Evolutionary conservation across 2,888 invertebrate species (phyloP).

Genomic region (Tryphoninae sp.): DNA sequence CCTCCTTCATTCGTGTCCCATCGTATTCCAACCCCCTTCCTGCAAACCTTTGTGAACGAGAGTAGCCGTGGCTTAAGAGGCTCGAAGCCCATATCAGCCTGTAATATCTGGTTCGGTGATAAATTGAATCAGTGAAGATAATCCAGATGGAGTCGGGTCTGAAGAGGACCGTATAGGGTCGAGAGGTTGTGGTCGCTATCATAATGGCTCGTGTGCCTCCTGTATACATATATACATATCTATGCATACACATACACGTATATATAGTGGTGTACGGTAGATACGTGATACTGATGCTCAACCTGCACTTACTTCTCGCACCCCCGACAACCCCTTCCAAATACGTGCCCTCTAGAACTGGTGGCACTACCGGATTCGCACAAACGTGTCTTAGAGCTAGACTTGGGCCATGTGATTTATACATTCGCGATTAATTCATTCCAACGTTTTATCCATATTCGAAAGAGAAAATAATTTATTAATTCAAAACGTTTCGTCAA

Average conservation of each 20-base stretch:
- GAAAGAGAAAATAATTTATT: too few relatives aligned
- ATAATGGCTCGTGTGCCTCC: slow-evolving; percentile 70
- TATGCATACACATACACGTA: slow-evolving; percentile 25
- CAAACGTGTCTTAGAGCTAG: background rate
- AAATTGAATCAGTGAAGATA: slow-evolving; percentile 80
- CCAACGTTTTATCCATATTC: background rate
- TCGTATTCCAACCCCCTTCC: background rate
- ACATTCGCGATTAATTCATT: background rate
- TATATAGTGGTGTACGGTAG: background rate
- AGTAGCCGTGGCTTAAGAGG: slow-evolving; percentile 75
- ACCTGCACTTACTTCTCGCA: slow-evolving; percentile 64
- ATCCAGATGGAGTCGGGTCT: slow-evolving; percentile 77
- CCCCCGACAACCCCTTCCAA: slow-evolving; percentile 29
- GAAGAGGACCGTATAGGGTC: slow-evolving; percentile 70
- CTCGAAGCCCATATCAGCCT: slow-evolving; percentile 72
- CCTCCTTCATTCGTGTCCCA: background rate
- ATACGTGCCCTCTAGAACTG: slow-evolving; percentile 43
- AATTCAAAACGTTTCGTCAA: too few relatives aligned
- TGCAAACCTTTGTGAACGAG: slow-evolving; percentile 71
- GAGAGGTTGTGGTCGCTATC: slow-evolving; percentile 70
- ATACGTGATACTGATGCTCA: slow-evolving; percentile 55
- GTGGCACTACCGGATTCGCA: background rate
- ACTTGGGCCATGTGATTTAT: background rate
- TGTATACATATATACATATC: slow-evolving; percentile 28
- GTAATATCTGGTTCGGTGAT: slow-evolving; percentile 76